Conservation (phyloP, 2,888 invertebrate genomes). For the Alloplasta piceator region DNA sequence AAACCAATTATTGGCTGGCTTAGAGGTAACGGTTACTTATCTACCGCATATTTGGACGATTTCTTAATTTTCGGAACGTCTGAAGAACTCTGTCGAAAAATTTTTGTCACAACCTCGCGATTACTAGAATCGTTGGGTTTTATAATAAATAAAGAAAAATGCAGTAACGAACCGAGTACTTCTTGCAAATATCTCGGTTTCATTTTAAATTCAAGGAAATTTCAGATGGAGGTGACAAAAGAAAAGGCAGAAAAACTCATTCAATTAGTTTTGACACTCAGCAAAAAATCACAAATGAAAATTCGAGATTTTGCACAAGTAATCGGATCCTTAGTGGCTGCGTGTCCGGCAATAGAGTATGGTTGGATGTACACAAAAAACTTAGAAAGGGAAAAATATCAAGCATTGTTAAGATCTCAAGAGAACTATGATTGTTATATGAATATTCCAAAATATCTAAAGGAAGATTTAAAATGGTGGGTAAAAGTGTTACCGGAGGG, state of each 20-base stretch:
- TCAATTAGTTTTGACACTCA: constrained; percentile 9
- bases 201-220: constrained; percentile 28
- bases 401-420: constrained; percentile 23
- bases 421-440: constrained; percentile 38
- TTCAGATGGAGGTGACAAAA: constrained; percentile 11
- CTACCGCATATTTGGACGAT: constrained; percentile 29
- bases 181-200: constrained; percentile 39
- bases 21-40: constrained; percentile 11
- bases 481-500: neutral
- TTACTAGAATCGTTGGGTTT: constrained; percentile 28
- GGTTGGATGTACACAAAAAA: constrained; percentile 31
- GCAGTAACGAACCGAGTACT: constrained; percentile 23
- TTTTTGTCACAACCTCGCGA: neutral
- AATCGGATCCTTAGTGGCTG: constrained; percentile 29
- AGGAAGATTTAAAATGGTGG: constrained; percentile 47
- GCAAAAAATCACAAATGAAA: constrained; percentile 15
- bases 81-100: neutral
- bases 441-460: constrained; percentile 9
- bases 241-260: constrained; percentile 21
- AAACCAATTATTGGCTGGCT: constrained; percentile 28
- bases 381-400: constrained; percentile 42
- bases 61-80: constrained; percentile 31
- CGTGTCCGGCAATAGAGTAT: constrained; percentile 36
- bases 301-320: constrained; percentile 51
- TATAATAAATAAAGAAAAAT: constrained; percentile 40